A percentile compares a stretch with the other conserved stretches of the same genome.
phyloP scores from a whole-genome alignment of 2,797 vertebrate genomes.

The Gouania willdenowi region DNA sequence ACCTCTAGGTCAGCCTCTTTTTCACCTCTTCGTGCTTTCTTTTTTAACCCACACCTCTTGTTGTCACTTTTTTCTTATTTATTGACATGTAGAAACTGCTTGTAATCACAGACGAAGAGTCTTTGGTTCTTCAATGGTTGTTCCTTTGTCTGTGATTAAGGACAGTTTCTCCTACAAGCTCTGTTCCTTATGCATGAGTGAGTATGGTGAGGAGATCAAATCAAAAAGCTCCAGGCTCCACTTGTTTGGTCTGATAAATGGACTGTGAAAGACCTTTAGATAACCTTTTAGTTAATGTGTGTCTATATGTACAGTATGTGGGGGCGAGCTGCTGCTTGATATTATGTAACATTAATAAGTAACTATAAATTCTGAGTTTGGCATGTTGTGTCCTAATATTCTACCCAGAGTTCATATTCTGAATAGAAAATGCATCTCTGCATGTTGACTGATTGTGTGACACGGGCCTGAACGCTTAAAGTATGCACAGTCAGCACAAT shows the following conservation, averaged over 20 bases:
- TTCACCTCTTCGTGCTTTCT: slow-evolving; percentile 25
- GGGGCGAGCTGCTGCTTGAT: slow-evolving; percentile 15
- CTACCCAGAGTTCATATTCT: no score
- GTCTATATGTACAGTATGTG: slow-evolving; percentile 11
- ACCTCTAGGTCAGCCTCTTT: slow-evolving; percentile 91
- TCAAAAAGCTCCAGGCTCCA: slow-evolving; percentile 23
- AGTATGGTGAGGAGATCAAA: slow-evolving; percentile 24
- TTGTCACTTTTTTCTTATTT: slow-evolving; percentile 29
- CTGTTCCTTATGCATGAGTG: slow-evolving; percentile 61
- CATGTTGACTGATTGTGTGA: slow-evolving; percentile 39
- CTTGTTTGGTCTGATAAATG: slow-evolving; percentile 65
- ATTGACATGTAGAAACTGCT: slow-evolving; percentile 47
- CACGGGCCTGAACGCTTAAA: slow-evolving; percentile 17
- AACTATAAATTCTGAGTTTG: slow-evolving; percentile 21
- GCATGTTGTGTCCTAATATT: slow-evolving; percentile 31
- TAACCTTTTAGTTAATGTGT: slow-evolving; percentile 57
- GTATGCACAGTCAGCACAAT: slow-evolving; percentile 9
- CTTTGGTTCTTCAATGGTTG: slow-evolving; percentile 10
- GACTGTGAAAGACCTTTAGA: slow-evolving; percentile 71
- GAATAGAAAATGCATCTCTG: slow-evolving; percentile 26
- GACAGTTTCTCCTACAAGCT: slow-evolving; percentile 53
- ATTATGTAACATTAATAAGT: slow-evolving; percentile 59
- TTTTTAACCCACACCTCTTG: slow-evolving; percentile 26
- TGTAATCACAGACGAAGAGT: slow-evolving; percentile 35
- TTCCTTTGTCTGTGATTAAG: slow-evolving; percentile 50